Evolutionary conservation across 2,888 invertebrate genomes (phyloP).

Genomic region (Synanthedon andrenaeformis): DNA sequence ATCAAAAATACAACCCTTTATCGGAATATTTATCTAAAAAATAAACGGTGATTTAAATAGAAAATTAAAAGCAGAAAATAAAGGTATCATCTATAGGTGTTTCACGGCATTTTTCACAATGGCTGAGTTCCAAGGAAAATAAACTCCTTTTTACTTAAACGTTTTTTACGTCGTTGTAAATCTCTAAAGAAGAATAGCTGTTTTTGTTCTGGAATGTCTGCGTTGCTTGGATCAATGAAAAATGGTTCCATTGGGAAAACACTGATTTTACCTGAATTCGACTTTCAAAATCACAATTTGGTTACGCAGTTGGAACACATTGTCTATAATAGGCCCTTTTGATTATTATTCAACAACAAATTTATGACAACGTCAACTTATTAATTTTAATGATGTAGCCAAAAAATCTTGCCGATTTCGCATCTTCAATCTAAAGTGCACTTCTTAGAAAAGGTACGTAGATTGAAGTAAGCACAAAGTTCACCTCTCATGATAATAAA

Average conservation of each 20-base stretch:
- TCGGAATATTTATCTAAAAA: too few relatives aligned
- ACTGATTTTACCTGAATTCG: constrained; percentile 1
- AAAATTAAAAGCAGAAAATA: neutral
- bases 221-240: constrained; percentile 21
- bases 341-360: neutral
- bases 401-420: constrained; percentile 49
- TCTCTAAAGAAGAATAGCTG: constrained; percentile 28
- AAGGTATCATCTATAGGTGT: neutral
- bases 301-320: too few relatives aligned
- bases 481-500: constrained; percentile 52
- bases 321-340: too few relatives aligned
- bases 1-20: too few relatives aligned
- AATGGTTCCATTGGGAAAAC: constrained; percentile 1
- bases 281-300: constrained; percentile 1
- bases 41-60: too few relatives aligned
- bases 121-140: constrained; percentile 13
- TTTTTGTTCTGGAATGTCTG: constrained; percentile 24
- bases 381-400: constrained; percentile 60
- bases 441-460: constrained; percentile 24
- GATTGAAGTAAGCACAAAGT: constrained; percentile 26
- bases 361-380: constrained; percentile 29
- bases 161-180: constrained; percentile 25
- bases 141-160: constrained; percentile 11
- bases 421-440: constrained; percentile 37
- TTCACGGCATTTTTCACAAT: constrained; percentile 7